Conservation (phyloP, 2,888 invertebrate species). For the Tetranychus truncatus region DNA sequence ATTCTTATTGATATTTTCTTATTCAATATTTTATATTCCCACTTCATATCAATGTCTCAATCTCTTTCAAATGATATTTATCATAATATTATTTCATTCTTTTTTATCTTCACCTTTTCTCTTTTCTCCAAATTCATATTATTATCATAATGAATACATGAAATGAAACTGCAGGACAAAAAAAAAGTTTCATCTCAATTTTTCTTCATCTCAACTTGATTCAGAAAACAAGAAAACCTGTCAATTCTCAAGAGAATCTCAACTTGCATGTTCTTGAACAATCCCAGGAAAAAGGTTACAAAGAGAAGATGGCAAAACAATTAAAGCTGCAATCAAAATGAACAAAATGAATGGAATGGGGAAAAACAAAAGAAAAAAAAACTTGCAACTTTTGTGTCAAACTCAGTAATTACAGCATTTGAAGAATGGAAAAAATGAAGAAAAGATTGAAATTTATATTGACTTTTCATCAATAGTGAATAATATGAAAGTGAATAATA, state of each 20-base stretch:
- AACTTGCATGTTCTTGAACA: background rate
- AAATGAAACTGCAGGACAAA: background rate
- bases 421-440: too few relatives aligned
- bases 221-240: background rate
- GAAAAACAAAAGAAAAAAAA: too few relatives aligned
- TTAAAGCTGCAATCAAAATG: too few relatives aligned
- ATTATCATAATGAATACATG: background rate
- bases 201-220: background rate
- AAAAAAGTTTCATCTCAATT: background rate
- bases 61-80: background rate
- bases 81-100: background rate
- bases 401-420: too few relatives aligned
- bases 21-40: background rate
- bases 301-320: background rate
- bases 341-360: too few relatives aligned
- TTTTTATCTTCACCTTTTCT: background rate
- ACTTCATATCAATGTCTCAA: constrained; percentile 1
- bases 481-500: background rate
- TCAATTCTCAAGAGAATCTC: background rate
- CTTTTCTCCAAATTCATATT: background rate
- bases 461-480: too few relatives aligned
- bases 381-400: too few relatives aligned
- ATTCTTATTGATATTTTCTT: background rate
- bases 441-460: too few relatives aligned
- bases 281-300: background rate